phyloP scores from a whole-genome alignment of 1,140 invertebrate genomes.

The Drosophila orosa region DNA sequence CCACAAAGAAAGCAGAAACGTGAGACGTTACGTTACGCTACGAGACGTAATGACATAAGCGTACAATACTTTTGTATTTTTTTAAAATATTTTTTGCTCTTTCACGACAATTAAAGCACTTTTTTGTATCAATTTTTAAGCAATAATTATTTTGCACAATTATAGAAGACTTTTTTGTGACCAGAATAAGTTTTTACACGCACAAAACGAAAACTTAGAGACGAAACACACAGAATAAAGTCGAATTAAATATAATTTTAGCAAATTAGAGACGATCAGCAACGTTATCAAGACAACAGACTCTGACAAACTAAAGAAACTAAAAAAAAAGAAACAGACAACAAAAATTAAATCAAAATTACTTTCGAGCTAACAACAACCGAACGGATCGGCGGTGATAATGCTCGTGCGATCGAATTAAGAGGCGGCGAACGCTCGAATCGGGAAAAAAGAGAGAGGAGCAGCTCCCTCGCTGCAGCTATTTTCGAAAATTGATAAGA shows the following conservation, averaged over 20 bases:
- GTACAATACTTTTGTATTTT: conserved; percentile 50
- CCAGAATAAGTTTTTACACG: conserved; percentile 43
- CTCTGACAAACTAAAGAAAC: conserved; percentile 79
- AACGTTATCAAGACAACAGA: conserved; percentile 84
- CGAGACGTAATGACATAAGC: conserved; percentile 79
- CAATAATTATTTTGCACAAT: conserved; percentile 21
- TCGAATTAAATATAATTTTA: conserved; percentile 45
- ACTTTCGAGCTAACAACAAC: conserved; percentile 34
- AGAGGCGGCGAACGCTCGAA: conserved; percentile 44
- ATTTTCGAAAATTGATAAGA: conserved; percentile 78
- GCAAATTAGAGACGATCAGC: conserved; percentile 62
- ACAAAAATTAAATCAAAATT: conserved; percentile 43
- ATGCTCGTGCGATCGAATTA: conserved; percentile 60
- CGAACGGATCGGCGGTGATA: conserved; percentile 35
- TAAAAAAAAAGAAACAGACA: conserved; percentile 11
- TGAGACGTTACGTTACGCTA: conserved; percentile 66
- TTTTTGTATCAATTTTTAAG: conserved; percentile 15
- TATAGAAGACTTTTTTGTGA: conserved; percentile 12
- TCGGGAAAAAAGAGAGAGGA: conserved; percentile 25
- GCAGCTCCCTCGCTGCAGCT: conserved; percentile 37
- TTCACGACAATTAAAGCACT: conserved; percentile 68
- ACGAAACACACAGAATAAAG: conserved; percentile 59
- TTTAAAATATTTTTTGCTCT: conserved; percentile 12
- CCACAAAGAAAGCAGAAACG: conserved; percentile 71
- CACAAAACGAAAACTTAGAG: conserved; percentile 67